Base-by-base conservation (phyloP, 2,797 vertebrate species). In the Echiichthys vipera region DNA sequence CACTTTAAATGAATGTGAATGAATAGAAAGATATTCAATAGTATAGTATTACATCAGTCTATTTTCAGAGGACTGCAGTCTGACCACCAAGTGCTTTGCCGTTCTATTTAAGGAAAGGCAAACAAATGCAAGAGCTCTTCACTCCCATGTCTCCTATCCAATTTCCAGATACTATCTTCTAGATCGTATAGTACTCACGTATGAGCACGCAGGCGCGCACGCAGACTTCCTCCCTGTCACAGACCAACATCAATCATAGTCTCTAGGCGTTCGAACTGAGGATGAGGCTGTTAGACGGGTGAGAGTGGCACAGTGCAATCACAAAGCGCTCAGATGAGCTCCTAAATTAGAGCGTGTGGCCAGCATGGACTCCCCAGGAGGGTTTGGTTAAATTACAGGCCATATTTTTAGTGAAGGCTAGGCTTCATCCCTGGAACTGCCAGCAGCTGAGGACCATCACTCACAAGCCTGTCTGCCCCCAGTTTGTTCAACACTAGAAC, bases 391-490 rank as follows among this genome's bases (percentile, higher is more conserved):
- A 89, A 92, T 93, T 92, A 92, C 88, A 89, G 84, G 68, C 71
- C 84, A 59, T 93, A 92, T 93, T 91, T 93, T 90, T 89, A 88
- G 89, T 74, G 84, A 85, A 86, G 88, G 80, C 71, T 65, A 57
- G 70, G 74, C 87, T 81, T 85, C 82, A 61, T 84, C 64, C 50
- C 77, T 76, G 78, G 51, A 84, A 78, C 55, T 49, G 63, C 65
- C 71, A 64, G 84, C 88, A 92, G 90, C 89, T 90, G 89, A 90
- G 68, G 74, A 81, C 87, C 74, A 88, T 92, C 84, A 87, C 77
- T 92, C 87, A 91, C 58, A 74, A 6, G 66, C 55, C 76, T 71
- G 81, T 77, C 77, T 76, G 70, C 43, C 49, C 46, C 71, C 20
- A 65, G 77, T 80, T 79, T 65, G 62, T 57, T 68, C 69, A 65